Evolutionary conservation across 2,113 vertebrate species (phyloP), one percentile per base, ranked within the genome.

Genomic region (Mobula hypostoma): DNA sequence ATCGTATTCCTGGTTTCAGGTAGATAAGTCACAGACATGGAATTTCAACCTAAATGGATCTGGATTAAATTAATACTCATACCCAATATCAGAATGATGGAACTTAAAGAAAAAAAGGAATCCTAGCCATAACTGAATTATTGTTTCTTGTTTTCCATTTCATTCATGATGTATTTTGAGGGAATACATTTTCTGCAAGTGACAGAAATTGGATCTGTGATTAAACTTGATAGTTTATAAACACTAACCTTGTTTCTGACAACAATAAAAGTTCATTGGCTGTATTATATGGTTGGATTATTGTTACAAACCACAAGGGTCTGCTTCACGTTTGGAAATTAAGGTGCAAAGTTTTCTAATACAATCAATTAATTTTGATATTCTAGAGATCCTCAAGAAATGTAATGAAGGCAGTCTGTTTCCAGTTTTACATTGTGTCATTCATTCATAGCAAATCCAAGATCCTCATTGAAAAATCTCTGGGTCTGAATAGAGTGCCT

Each of bases 261-360:
- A 48, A 74, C 90, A 93, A 93, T 93, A 93, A 93, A 93, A 12
- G 70, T 93, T 76, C 91, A 7, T 93, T 74, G 91, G 91, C 91
- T 93, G n/a, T 92, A 74, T 90, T 90, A 90, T 93, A 74, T 93
- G 91, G 91, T 48, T 48, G 40, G 68, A 24, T 74, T 72, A 74
- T 48, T 72, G 90, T 72, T 15, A 56, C 68, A 56, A 68, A 19
- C 88, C 88, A 90, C 8, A 58, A 27, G 27, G 12, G 5, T 66
- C 58, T 88, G 61, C 63, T 66, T 63, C 14, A 66, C 14, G 82
- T 32, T 63, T 90, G 29, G 4, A n/a, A 19, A 56, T 19, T 19
- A 8, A 0, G 5, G 15, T 90, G 85, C 61, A 66, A 90, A 1
- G 15, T 5, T 88, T 63, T 74, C 68, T 48, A 4, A 5, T 56